phyloP scores from a whole-genome alignment of 2,888 invertebrate species.

The Agrochola lota region DNA sequence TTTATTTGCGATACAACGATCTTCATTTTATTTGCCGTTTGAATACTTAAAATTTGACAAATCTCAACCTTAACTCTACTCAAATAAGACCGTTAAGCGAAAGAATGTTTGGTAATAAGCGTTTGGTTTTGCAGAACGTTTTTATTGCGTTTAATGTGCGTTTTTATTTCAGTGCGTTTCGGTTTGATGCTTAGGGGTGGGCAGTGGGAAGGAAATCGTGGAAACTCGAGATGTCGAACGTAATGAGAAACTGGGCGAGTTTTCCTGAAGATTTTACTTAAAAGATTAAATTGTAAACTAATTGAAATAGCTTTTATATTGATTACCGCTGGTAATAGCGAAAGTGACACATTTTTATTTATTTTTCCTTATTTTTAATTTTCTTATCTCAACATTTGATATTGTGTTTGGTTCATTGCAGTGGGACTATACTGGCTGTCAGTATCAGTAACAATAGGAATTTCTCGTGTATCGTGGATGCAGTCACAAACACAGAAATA shows the following conservation, averaged over 20 bases:
- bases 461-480: neutral
- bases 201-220: conserved; percentile 39
- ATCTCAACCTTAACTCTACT: conserved; percentile 53
- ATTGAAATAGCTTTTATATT: conserved; percentile 28
- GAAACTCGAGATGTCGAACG: conserved; percentile 32
- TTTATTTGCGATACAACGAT: conserved; percentile 71
- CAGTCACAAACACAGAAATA: neutral
- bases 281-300: conserved; percentile 22
- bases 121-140: conserved; percentile 54
- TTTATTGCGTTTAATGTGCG: conserved; percentile 74
- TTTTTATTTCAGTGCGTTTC: conserved; percentile 73
- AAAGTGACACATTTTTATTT: neutral
- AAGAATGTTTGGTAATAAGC: neutral
- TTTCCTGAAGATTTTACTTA: conserved; percentile 15
- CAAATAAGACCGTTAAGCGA: conserved; percentile 34
- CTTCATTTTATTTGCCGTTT: conserved; percentile 60
- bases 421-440: neutral
- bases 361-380: neutral
- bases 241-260: conserved; percentile 18
- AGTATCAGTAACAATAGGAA: neutral
- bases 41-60: conserved; percentile 22
- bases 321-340: neutral
- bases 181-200: conserved; percentile 67
- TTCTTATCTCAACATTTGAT: neutral
- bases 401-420: neutral